Conservation (phyloP, 1,140 invertebrate genomes). For the Solenopsis invicta region DNA sequence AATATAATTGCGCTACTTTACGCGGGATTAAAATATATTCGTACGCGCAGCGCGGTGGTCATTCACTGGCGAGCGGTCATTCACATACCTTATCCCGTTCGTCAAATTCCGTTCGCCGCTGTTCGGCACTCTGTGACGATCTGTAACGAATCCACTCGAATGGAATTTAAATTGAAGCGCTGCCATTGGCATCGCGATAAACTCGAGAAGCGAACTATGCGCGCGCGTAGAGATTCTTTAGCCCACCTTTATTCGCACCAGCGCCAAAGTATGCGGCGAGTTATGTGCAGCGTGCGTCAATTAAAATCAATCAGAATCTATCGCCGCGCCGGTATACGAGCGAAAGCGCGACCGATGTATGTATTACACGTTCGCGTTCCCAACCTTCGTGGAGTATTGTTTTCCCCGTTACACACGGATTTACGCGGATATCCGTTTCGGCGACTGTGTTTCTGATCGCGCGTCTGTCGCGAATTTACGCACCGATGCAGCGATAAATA, state of each 20-base stretch:
- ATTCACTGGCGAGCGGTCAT: slow-evolving; percentile 41
- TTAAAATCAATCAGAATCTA: slow-evolving; percentile 27
- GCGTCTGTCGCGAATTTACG: slow-evolving; percentile 40
- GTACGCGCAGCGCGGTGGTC: background rate
- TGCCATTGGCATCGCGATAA: slow-evolving; percentile 45
- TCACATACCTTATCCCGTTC: slow-evolving; percentile 54
- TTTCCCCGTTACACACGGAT: background rate
- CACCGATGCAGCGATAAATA: slow-evolving; percentile 71
- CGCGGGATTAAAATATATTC: slow-evolving; percentile 7
- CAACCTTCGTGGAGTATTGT: background rate
- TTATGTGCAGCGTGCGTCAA: slow-evolving; percentile 23
- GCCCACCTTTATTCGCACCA: slow-evolving; percentile 53
- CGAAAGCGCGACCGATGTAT: background rate
- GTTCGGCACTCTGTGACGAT: slow-evolving; percentile 60
- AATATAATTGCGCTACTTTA: background rate
- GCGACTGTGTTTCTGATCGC: slow-evolving; percentile 56
- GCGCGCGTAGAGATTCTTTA: slow-evolving; percentile 18
- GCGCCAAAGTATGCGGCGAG: slow-evolving; percentile 43
- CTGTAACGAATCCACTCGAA: slow-evolving; percentile 54
- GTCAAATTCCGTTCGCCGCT: slow-evolving; percentile 28
- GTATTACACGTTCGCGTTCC: background rate
- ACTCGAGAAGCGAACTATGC: slow-evolving; percentile 40
- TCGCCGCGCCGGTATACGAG: background rate
- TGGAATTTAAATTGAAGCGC: slow-evolving; percentile 63
- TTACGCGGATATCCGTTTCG: slow-evolving; percentile 21